Evolutionary conservation across 2,888 invertebrate genomes (phyloP).

Genomic region (Oeneis ivallda): DNA sequence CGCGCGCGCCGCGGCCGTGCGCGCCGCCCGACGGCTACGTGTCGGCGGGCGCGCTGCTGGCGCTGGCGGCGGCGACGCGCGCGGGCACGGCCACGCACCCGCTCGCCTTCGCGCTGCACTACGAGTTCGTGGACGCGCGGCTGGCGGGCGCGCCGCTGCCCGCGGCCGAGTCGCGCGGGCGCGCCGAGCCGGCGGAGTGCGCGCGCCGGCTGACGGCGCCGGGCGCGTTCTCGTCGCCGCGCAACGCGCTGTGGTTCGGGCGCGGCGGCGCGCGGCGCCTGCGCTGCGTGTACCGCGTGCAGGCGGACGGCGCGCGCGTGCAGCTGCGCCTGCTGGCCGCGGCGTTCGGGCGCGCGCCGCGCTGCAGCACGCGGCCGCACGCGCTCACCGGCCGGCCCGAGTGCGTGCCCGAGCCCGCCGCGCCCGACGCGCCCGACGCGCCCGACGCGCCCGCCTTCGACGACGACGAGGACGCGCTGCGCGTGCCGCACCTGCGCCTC

Average conservation of each 20-base stretch:
- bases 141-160: slow-evolving; percentile 86
- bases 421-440: slow-evolving; percentile 39
- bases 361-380: slow-evolving; percentile 87
- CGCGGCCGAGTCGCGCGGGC: slow-evolving; percentile 52
- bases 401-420: slow-evolving; percentile 55
- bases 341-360: slow-evolving; percentile 83
- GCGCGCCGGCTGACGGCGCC: slow-evolving; percentile 65
- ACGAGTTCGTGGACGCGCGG: slow-evolving; percentile 92
- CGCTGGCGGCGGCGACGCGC: slow-evolving; percentile 76
- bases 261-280: slow-evolving; percentile 89
- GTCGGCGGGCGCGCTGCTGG: slow-evolving; percentile 61
- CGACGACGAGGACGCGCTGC: slow-evolving; percentile 65
- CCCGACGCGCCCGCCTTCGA: slow-evolving; percentile 44
- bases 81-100: slow-evolving; percentile 91
- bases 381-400: slow-evolving; percentile 85
- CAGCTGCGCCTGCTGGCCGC: slow-evolving; percentile 86
- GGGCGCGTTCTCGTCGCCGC: slow-evolving; percentile 86
- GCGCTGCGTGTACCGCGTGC: slow-evolving; percentile 89
- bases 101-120: slow-evolving; percentile 86
- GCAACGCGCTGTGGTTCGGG: slow-evolving; percentile 91
- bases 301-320: slow-evolving; percentile 84
- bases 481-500: slow-evolving; percentile 80
- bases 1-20: slow-evolving; percentile 90
- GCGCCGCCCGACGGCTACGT: slow-evolving; percentile 90
- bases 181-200: slow-evolving; percentile 60